Evolutionary conservation across 2,888 invertebrate genomes (phyloP).

Genomic region (Clistopyga incitator): DNA sequence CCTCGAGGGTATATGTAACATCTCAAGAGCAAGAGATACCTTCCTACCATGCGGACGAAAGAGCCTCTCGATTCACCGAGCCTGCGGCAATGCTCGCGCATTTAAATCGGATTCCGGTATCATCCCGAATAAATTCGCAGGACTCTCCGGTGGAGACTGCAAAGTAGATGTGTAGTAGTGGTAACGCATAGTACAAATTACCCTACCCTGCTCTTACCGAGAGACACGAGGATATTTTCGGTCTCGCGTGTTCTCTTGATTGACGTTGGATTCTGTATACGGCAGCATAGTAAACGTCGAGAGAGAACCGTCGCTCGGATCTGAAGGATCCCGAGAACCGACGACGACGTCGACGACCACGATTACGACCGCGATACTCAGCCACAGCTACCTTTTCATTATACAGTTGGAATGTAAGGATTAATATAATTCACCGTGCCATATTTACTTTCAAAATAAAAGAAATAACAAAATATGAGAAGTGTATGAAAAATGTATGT

Average conservation of each 20-base stretch:
- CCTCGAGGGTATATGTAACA: slow-evolving; percentile 67
- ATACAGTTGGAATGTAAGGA: neutral
- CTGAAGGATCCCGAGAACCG: slow-evolving; percentile 50
- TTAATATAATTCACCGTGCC: slow-evolving; percentile 19
- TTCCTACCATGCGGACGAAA: slow-evolving; percentile 15
- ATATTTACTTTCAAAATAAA: too few species aligned
- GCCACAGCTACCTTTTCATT: slow-evolving; percentile 10
- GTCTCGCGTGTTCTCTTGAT: slow-evolving; percentile 71
- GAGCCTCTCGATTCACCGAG: slow-evolving; percentile 45
- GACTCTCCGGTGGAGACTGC: slow-evolving; percentile 22
- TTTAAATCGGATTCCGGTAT: slow-evolving; percentile 68
- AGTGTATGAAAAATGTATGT: too few species aligned
- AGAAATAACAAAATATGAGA: too few species aligned
- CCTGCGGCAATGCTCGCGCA: slow-evolving; percentile 58
- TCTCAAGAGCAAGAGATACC: slow-evolving; percentile 26
- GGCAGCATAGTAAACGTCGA: slow-evolving; percentile 50
- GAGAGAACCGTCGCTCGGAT: slow-evolving; percentile 22
- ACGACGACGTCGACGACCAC: slow-evolving; percentile 27
- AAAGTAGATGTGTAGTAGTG: neutral
- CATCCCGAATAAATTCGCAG: slow-evolving; percentile 62
- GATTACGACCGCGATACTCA: slow-evolving; percentile 1
- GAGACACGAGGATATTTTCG: slow-evolving; percentile 68
- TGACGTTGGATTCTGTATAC: slow-evolving; percentile 67
- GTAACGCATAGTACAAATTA: slow-evolving; percentile 63
- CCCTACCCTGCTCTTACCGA: slow-evolving; percentile 56